A percentile compares a stretch with the other conserved stretches of the same genome.
Conservation (phyloP, 1,140 invertebrate genomes). For the Fopius arisanus region DNA sequence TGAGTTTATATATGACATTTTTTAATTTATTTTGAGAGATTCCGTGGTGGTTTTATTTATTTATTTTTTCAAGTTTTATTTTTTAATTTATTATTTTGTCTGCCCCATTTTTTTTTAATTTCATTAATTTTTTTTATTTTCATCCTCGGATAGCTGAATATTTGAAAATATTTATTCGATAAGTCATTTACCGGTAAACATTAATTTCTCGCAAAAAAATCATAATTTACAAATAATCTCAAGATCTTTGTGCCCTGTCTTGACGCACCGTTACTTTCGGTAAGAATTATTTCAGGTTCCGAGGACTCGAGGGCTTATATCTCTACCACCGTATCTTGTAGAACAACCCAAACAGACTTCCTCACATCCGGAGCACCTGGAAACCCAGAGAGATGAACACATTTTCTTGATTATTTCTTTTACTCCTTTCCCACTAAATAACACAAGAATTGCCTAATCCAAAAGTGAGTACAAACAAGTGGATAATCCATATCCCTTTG, state of each 20-base stretch:
- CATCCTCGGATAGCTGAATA: no score
- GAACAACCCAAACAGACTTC: slow-evolving; percentile 20
- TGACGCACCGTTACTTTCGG: slow-evolving; percentile 17
- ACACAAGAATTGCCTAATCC: not conserved
- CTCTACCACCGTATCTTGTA: slow-evolving; percentile 21
- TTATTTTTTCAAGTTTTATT: no score
- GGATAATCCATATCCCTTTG: no score
- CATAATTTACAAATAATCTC: slow-evolving; percentile 16
- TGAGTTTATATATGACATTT: no score
- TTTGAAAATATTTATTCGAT: no score
- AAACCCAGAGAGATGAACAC: not conserved
- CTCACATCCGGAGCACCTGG: slow-evolving; percentile 25
- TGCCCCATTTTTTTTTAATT: no score
- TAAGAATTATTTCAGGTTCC: slow-evolving; percentile 28
- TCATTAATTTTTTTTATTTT: no score
- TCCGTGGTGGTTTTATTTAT: no score
- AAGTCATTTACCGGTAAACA: no score
- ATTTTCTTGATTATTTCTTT: not conserved
- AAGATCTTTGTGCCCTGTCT: not conserved
- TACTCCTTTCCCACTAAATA: not conserved
- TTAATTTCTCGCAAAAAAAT: not conserved
- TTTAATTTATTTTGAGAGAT: no score
- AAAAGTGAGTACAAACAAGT: no score
- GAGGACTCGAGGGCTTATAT: not conserved
- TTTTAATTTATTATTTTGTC: no score